These are phyloP conservation scores for Steinernema carpocapsae DNA, from an alignment of 2,888 invertebrate species.

Conservation along the genomic window DNA sequence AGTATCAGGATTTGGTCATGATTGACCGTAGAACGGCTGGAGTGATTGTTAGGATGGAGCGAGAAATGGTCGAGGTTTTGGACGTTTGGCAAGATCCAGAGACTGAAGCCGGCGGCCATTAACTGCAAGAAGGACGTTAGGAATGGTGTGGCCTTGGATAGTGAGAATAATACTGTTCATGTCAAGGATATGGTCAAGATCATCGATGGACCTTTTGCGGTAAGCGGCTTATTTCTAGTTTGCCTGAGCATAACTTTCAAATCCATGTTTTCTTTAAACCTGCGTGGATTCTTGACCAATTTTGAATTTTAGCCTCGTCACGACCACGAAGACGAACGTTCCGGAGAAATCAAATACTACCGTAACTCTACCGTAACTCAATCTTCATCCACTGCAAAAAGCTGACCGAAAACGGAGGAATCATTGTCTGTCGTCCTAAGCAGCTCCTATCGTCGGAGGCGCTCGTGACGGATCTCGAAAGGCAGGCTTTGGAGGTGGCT, in stretches of 20 bases:
- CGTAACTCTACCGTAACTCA: conserved; percentile 83
- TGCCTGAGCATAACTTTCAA: too few relatives aligned
- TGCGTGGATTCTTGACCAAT: conserved; percentile 15
- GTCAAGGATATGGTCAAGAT: conserved; percentile 95
- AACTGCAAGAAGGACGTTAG: conserved; percentile 88
- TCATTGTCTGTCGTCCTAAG: conserved; percentile 94
- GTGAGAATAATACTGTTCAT: conserved; percentile 87
- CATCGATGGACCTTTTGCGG: conserved; percentile 92
- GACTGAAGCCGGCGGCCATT: conserved; percentile 76
- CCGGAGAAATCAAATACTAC: conserved; percentile 87
- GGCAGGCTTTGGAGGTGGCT: not conserved
- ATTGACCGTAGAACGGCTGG: conserved; percentile 94
- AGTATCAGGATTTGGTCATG: conserved; percentile 97
- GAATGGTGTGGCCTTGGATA: conserved; percentile 89
- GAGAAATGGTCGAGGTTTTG: conserved; percentile 94
- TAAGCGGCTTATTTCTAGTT: conserved; percentile 70
- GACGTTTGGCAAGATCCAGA: conserved; percentile 85
- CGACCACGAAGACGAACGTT: conserved; percentile 69
- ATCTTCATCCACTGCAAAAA: conserved; percentile 93
- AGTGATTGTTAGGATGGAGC: conserved; percentile 92
- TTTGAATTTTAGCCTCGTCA: conserved; percentile 47
- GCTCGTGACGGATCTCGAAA: conserved; percentile 55
- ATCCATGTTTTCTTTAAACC: conserved; percentile 14
- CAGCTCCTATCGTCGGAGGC: conserved; percentile 85
- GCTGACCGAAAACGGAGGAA: conserved; percentile 95